These are phyloP conservation scores for Slavum lentiscoides DNA, from an alignment of 2,888 invertebrate genomes.

Conservation along the genomic window DNA sequence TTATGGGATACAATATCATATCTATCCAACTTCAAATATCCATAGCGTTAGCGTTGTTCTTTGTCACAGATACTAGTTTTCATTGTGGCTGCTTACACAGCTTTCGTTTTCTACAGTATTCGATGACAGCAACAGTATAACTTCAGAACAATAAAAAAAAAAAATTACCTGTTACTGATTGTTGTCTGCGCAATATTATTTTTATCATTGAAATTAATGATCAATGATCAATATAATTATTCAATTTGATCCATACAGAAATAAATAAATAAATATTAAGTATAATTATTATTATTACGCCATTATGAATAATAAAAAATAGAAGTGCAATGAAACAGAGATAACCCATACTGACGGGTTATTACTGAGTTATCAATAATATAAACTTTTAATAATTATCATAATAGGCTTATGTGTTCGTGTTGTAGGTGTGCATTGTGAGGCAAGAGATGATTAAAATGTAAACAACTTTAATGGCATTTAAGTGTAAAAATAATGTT, in stretches of 20 bases:
- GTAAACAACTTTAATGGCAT: background rate
- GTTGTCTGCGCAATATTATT: too few species aligned
- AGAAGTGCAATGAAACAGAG: background rate
- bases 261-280: too few species aligned
- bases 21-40: constrained; percentile 27
- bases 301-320: background rate
- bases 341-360: background rate
- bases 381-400: background rate
- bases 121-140: constrained; percentile 3
- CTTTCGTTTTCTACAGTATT: background rate
- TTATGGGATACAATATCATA: constrained; percentile 28
- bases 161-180: background rate
- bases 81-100: background rate
- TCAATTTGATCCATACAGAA: background rate
- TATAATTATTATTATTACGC: background rate
- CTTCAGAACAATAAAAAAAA: background rate
- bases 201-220: background rate
- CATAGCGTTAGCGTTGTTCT: background rate
- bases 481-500: too few species aligned
- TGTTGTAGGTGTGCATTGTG: background rate
- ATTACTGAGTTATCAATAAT: background rate
- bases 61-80: background rate
- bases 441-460: background rate
- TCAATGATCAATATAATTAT: background rate
- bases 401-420: background rate